These are phyloP conservation scores for Cephus sareptanus DNA, from an alignment of 2,888 invertebrate species.

Conservation along the genomic window DNA sequence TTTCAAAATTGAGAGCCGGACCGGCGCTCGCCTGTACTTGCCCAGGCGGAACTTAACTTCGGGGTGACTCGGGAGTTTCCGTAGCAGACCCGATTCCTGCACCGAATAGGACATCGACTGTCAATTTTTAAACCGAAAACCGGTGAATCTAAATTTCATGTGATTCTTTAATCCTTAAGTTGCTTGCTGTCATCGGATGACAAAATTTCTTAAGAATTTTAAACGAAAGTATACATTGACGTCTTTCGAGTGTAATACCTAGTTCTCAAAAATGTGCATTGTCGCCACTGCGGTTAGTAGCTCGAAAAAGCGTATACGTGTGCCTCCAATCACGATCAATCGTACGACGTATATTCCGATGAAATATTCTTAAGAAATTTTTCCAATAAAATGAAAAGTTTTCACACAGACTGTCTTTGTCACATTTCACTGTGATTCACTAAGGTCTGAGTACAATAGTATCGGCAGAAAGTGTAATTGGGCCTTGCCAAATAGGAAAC, in stretches of 20 bases:
- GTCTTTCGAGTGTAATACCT: not conserved
- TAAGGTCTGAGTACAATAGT: slow-evolving; percentile 40
- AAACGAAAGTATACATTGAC: not conserved
- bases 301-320: not conserved
- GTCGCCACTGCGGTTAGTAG: not conserved
- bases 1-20: slow-evolving; percentile 79
- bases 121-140: slow-evolving; percentile 32
- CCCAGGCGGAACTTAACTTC: slow-evolving; percentile 53
- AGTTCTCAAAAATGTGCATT: not conserved
- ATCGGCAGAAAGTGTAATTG: not conserved
- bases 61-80: slow-evolving; percentile 39
- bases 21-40: slow-evolving; percentile 63
- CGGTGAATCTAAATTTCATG: slow-evolving; percentile 11
- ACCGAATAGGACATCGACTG: not conserved
- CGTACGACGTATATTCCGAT: not conserved
- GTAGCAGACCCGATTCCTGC: slow-evolving; percentile 48
- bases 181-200: not conserved
- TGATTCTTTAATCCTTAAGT: not conserved
- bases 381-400: not conserved
- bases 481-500: not conserved
- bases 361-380: not conserved
- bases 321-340: not conserved
- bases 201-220: not conserved
- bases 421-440: not conserved
- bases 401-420: not conserved